Evolutionary conservation across 2,113 vertebrate species (phyloP), one percentile per base, ranked within the genome.

Genomic region (Arenaria interpres): DNA sequence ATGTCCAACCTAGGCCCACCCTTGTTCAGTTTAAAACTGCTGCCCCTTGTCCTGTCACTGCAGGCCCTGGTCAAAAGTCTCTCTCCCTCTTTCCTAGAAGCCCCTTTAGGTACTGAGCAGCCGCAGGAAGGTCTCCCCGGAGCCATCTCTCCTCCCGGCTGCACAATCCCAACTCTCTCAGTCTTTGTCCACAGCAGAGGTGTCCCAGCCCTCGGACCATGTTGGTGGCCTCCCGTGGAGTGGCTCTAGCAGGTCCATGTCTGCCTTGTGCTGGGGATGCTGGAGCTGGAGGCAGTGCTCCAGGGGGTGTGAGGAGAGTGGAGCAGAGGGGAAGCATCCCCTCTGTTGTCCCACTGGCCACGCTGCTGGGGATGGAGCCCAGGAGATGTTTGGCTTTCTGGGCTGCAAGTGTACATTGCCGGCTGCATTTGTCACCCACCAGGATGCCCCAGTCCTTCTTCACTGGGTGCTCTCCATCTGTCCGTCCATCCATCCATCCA

Each of bases 361-460:
- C 8, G 2, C 59, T 78, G 59, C 60, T 64, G 60, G 30, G 13
- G 76, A 21, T 27, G 35, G 46, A 64, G 30, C 30, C 48, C 46
- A 51, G 59, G 28, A 78, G 35, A 32, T 1, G 1, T 14, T 6
- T 57, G 53, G 54, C 41, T 75, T 45, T 76, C 27, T n/a, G 76
- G 76, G 77, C 77, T 66, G 53, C 13, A 7, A 33, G n/a, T 1
- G 0, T 43, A 48, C 43, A 1, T 39, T 39, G 79, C 10, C 0
- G 1, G 12, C 5, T 59, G 18, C 18, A 8, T 60, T 14, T 41
- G 18, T 7, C 56, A 83, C 12, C 45, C 35, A n/a, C 7, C 45
- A 33, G 25, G 12, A 2, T 43, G 24, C 14, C 18, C 32, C 7
- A 15, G 57, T 25, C 48, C 39, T 45, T 45, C 54, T 60, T 30